A percentile compares a stretch with the other conserved stretches of the same genome.
phyloP scores from a whole-genome alignment of 2,888 invertebrate genomes.

The Melanostoma mellinum region DNA sequence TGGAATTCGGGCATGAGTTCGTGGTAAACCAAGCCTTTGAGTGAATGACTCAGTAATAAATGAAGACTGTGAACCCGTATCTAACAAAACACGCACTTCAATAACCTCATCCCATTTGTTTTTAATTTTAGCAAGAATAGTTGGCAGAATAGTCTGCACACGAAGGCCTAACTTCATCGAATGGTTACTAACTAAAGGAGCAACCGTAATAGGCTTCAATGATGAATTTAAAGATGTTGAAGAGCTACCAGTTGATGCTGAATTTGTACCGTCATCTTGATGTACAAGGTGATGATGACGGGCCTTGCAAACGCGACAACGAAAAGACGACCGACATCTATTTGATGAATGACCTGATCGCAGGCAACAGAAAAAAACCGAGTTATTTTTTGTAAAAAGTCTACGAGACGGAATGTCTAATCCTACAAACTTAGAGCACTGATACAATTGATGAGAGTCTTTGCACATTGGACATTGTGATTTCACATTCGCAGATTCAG shows the following conservation, averaged over 20 bases:
- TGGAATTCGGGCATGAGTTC: slow-evolving; percentile 12
- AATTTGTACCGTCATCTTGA: slow-evolving; percentile 1
- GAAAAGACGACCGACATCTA: slow-evolving; percentile 20
- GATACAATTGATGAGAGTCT: background rate
- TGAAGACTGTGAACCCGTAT: slow-evolving; percentile 9
- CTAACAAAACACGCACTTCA: background rate
- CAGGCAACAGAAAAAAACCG: background rate
- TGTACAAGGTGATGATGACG: slow-evolving; percentile 21
- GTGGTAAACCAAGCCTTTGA: background rate
- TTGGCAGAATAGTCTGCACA: slow-evolving; percentile 8
- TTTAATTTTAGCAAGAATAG: slow-evolving; percentile 10
- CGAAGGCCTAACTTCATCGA: background rate
- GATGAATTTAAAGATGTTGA: background rate
- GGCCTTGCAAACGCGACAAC: slow-evolving; percentile 16
- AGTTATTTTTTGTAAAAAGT: background rate
- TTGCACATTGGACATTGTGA: slow-evolving; percentile 19
- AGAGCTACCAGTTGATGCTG: background rate
- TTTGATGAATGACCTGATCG: background rate
- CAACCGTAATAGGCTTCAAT: background rate
- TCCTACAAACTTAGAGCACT: slow-evolving; percentile 13
- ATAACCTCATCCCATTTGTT: background rate
- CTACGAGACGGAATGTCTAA: slow-evolving; percentile 22
- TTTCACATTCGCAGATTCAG: background rate
- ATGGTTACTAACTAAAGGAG: slow-evolving; percentile 8
- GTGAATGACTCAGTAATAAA: background rate